Percentiles rank a stretch among this genome's conserved stretches.
Conservation (phyloP, 1,140 invertebrate genomes). For the Bombus polaris region DNA sequence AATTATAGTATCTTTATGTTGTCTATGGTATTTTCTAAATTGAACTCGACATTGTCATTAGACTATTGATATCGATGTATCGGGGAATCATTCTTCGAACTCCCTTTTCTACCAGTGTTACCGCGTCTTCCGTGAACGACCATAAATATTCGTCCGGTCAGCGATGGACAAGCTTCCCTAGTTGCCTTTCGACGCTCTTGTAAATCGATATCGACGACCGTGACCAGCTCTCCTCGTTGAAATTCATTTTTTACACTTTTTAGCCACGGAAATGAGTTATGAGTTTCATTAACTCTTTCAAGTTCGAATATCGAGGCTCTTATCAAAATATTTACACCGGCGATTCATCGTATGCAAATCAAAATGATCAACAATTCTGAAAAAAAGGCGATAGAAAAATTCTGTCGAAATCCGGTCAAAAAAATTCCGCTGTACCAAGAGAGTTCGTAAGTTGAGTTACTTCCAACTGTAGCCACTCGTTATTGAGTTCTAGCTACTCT, state of each 20-base stretch:
- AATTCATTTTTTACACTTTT: background rate
- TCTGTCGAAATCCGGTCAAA: too few species aligned
- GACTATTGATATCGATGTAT: background rate
- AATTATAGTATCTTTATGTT: too few species aligned
- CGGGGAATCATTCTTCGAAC: background rate
- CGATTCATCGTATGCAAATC: too few species aligned
- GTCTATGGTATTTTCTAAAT: background rate
- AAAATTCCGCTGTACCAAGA: too few species aligned
- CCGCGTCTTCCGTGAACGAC: background rate
- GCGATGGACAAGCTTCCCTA: background rate
- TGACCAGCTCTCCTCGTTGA: background rate
- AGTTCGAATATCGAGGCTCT: too few species aligned
- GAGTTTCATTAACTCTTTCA: background rate
- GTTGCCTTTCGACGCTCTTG: background rate
- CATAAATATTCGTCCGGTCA: background rate
- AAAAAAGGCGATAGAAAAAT: too few species aligned
- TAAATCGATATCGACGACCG: slow-evolving; percentile 1
- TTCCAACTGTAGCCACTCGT: too few species aligned
- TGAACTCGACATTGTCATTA: background rate
- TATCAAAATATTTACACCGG: too few species aligned
- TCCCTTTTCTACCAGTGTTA: background rate
- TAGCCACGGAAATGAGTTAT: background rate
- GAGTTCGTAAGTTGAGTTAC: too few species aligned
- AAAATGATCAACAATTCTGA: too few species aligned
- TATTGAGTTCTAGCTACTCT: too few species aligned